Evolutionary conservation across 2,113 vertebrate species (phyloP).

Genomic region (Garra rufa): DNA sequence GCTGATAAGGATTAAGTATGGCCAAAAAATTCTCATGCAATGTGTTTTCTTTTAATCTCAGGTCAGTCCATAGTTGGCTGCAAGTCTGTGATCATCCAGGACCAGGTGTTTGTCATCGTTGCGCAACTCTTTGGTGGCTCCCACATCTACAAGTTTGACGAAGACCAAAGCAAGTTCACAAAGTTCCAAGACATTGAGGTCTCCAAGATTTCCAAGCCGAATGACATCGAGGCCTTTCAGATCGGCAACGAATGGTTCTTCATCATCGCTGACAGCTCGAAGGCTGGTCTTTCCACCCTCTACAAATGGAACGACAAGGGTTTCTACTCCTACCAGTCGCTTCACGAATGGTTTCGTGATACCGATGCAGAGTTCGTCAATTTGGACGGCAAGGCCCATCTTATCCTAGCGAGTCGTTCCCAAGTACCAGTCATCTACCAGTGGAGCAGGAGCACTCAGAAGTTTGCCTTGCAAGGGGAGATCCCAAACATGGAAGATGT

Average conservation of each 20-base stretch:
- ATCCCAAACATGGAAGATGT: constrained; percentile 98
- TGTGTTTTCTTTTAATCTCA: constrained; percentile 61
- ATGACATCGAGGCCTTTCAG: constrained; percentile 94
- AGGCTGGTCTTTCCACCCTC: constrained; percentile 94
- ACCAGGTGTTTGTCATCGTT: constrained; percentile 96
- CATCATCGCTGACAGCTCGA: constrained; percentile 96
- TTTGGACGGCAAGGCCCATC: constrained; percentile 90
- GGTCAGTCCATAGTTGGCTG: constrained; percentile 98
- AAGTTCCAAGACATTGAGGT: constrained; percentile 98
- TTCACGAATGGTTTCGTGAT: constrained; percentile 98
- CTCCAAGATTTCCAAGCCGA: constrained; percentile 96
- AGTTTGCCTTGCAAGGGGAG: constrained; percentile 89
- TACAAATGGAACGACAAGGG: constrained; percentile 98
- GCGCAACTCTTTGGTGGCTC: constrained; percentile 98
- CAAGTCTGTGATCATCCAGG: constrained; percentile 92
- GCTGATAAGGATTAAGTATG: neutral
- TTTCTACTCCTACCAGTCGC: constrained; percentile 94
- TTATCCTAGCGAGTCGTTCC: constrained; percentile 93
- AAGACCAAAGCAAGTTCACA: constrained; percentile 94
- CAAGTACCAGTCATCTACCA: constrained; percentile 96
- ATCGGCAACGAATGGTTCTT: constrained; percentile 93
- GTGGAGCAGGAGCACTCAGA: constrained; percentile 91
- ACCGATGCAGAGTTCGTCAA: constrained; percentile 92
- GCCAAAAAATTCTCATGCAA: neutral
- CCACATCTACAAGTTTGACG: constrained; percentile 96